phyloP scores from a whole-genome alignment of 1,140 invertebrate genomes.

The Ostrea denselamellosa region DNA sequence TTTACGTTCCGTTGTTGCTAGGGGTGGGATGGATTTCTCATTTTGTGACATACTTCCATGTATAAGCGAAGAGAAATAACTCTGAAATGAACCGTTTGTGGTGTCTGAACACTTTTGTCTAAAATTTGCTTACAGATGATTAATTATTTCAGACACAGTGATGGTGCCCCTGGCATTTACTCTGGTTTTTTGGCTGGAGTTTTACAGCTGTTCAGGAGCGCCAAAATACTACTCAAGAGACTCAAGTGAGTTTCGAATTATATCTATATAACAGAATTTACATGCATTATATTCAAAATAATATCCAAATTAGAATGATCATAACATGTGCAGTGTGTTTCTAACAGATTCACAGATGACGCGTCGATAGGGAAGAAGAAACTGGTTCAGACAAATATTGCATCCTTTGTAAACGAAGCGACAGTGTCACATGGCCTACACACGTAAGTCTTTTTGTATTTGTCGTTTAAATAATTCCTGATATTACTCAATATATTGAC shows the following conservation, averaged over 20 bases:
- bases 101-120: too few species aligned
- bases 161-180: slow-evolving; percentile 48
- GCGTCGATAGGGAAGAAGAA: slow-evolving; percentile 24
- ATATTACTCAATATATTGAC: too few species aligned
- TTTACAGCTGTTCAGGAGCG: slow-evolving; percentile 57
- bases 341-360: slow-evolving; percentile 51
- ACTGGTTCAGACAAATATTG: slow-evolving; percentile 48
- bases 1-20: too few species aligned
- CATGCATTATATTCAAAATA: not conserved
- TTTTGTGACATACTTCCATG: too few species aligned
- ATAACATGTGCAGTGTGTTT: not conserved
- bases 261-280: too few species aligned
- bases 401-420: slow-evolving; percentile 48
- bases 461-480: too few species aligned
- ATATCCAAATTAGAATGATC: not conserved
- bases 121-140: too few species aligned
- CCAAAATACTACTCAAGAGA: slow-evolving; percentile 63
- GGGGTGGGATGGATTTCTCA: too few species aligned
- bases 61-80: too few species aligned
- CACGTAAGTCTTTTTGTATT: slow-evolving; percentile 43
- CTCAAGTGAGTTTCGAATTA: slow-evolving; percentile 51
- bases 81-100: too few species aligned
- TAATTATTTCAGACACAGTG: slow-evolving; percentile 45
- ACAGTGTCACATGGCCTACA: slow-evolving; percentile 46
- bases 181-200: slow-evolving; percentile 58